These are phyloP conservation scores for Tychaedon coryphoeus DNA, from an alignment of 2,113 vertebrate species.

Conservation along the genomic window DNA sequence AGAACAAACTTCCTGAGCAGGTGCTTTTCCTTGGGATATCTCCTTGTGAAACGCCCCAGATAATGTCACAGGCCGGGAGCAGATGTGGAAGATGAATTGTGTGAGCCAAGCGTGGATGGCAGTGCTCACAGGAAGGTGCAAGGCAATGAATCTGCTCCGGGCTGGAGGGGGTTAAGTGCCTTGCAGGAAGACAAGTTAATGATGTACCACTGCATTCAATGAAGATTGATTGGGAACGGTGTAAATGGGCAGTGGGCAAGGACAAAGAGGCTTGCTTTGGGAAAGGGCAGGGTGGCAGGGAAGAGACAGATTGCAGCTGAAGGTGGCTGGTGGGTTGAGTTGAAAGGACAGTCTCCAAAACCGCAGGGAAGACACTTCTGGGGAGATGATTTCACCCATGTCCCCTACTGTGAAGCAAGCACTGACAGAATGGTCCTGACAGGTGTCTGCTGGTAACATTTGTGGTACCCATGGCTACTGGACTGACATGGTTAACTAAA, in stretches of 20 bases:
- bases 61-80: neutral
- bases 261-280: constrained; percentile 58
- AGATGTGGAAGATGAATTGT: constrained; percentile 17
- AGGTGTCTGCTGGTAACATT: neutral
- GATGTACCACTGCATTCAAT: constrained; percentile 60
- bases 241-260: constrained; percentile 46
- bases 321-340: neutral
- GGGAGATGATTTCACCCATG: neutral
- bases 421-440: neutral
- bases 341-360: neutral
- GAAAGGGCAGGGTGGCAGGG: neutral
- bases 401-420: neutral
- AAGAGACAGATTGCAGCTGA: neutral
- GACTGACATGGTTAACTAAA: neutral
- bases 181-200: constrained; percentile 61
- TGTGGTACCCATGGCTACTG: neutral
- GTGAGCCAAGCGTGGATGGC: neutral
- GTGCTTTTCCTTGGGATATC: neutral
- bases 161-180: constrained; percentile 42
- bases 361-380: neutral
- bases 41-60: neutral
- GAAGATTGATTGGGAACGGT: constrained; percentile 46
- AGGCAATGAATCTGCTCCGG: constrained; percentile 32
- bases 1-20: neutral
- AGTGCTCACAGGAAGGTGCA: neutral